Percentiles rank a stretch among this genome's conserved stretches.
phyloP scores from a whole-genome alignment of 2,797 vertebrate genomes.

The Diplodus puntazzo region DNA sequence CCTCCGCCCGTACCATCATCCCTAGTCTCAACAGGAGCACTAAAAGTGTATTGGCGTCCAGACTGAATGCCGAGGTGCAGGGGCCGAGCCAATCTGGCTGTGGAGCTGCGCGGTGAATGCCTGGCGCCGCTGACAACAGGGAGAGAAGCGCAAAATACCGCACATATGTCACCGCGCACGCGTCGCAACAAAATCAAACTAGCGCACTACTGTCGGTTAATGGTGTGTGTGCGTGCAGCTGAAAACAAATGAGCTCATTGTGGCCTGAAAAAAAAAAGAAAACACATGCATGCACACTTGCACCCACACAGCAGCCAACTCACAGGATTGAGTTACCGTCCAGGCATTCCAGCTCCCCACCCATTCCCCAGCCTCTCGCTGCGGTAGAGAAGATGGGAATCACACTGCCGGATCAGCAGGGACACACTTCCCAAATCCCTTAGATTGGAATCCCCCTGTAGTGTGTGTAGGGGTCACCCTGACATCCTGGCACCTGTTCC shows the following conservation, averaged over 20 bases:
- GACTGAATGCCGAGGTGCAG: constrained; percentile 56
- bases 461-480: constrained; percentile 25
- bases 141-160: constrained; percentile 61
- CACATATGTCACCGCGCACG: constrained; percentile 62
- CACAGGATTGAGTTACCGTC: constrained; percentile 72
- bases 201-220: constrained; percentile 42
- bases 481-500: constrained; percentile 73
- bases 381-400: constrained; percentile 47
- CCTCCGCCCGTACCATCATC: constrained; percentile 59
- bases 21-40: constrained; percentile 66
- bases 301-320: constrained; percentile 74
- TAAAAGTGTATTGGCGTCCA: constrained; percentile 72
- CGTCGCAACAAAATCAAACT: constrained; percentile 46
- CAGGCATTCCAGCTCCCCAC: constrained; percentile 70
- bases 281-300: constrained; percentile 76
- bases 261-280: constrained; percentile 59
- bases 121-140: constrained; percentile 52
- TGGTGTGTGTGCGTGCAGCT: constrained; percentile 47
- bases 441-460: constrained; percentile 61
- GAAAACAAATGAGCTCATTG: constrained; percentile 79
- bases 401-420: constrained; percentile 15
- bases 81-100: constrained; percentile 62
- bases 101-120: constrained; percentile 50
- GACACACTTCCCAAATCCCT: constrained; percentile 50
- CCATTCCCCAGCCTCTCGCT: constrained; percentile 51